Evolutionary conservation across 2,797 vertebrate genomes (phyloP).

Genomic region (Petrocephalus schoutedeni): DNA sequence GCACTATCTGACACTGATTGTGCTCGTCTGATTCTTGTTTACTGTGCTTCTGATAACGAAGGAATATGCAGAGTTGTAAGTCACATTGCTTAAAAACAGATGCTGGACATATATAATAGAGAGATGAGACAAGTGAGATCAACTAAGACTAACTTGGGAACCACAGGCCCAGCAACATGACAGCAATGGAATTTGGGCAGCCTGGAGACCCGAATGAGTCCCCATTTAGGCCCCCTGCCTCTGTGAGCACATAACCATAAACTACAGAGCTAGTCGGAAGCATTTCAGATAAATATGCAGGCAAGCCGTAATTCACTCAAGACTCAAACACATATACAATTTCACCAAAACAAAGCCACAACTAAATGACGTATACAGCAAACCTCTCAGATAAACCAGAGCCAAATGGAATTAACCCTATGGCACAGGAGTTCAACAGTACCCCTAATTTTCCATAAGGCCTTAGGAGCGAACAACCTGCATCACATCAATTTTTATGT

Average conservation of each 20-base stretch:
- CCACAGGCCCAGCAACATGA: neutral
- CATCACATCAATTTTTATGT: neutral
- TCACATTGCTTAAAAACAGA: neutral
- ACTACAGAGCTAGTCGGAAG: neutral
- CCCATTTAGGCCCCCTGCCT: neutral
- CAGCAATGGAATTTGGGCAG: neutral
- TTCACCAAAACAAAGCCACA: neutral
- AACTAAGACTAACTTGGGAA: neutral
- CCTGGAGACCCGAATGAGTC: neutral
- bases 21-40: neutral
- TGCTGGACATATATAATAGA: neutral
- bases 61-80: neutral
- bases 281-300: neutral
- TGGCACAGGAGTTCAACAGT: neutral
- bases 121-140: neutral
- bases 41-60: neutral
- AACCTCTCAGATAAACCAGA: neutral
- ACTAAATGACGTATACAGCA: neutral
- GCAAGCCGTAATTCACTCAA: neutral
- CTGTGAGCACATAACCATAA: neutral
- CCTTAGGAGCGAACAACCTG: neutral
- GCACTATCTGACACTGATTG: constrained; percentile 1
- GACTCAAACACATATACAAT: neutral
- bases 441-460: neutral
- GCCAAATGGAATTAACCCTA: neutral